Base-by-base conservation (phyloP, 1,140 invertebrate genomes). In the Pseudobourletiella spinata region DNA sequence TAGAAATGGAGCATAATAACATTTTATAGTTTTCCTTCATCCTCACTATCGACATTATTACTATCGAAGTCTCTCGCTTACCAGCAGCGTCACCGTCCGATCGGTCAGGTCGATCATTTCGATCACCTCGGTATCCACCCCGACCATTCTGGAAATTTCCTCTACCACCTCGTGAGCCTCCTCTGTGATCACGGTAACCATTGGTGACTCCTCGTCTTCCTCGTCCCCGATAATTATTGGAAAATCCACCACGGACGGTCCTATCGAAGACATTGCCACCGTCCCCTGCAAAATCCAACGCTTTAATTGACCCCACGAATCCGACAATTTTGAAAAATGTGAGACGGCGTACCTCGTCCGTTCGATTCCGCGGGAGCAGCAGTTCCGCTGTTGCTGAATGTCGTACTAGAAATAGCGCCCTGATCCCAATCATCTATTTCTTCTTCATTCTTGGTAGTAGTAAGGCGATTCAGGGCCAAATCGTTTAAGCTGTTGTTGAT, bases 401-500 rank as follows among this genome's bases (percentile, higher is more conserved):
- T 24, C 2, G 20, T 3, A 44, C 32, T 57, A 22, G 56, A 24
- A 57, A 44, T 57, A 24, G 32, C 15, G 15, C 24, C 35, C 29
- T 44, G 6, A 35, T 44, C 42, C 56, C 56, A 57, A 8, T 57
- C 32, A 2, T 44, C 56, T 26, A 55, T 55, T 55, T 52, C 15
- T 52, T 57, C 56, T 57, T 57, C 56, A 2, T 57, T 26, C 8
- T 26, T 44, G 14, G 42, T 57, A 42, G 32, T 57, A 28, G 15
- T 57, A 43, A 28, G 56, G 24, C 35, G 32, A 44, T 57, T 57
- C 20, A 44, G 26, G 28, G 35, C 15, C 56, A 44, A 32, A 16
- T 43, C 42, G 3, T 42, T 57, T 6, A 57, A n/a, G 18, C 15
- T 15, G 11, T 2, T 11, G 42, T 43, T 57, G 14, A 42, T 42